A percentile compares a stretch with the other conserved stretches of the same genome.
These are phyloP conservation scores for Hemithea aestivaria DNA, from an alignment of 2,888 invertebrate genomes.

Conservation along the genomic window DNA sequence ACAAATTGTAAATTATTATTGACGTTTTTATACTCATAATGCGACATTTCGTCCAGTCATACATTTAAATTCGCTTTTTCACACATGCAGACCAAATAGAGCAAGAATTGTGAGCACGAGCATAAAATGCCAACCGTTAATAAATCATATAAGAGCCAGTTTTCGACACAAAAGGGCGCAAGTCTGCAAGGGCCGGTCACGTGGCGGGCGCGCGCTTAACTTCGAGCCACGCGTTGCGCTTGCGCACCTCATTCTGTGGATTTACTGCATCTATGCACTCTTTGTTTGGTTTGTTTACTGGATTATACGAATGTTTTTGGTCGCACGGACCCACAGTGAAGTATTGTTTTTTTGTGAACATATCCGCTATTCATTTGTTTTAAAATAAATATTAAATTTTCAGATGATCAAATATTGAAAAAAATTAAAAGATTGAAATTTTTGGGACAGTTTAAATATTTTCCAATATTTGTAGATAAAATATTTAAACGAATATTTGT, in stretches of 20 bases:
- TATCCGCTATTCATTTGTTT: too few relatives aligned
- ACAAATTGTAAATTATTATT: too few relatives aligned
- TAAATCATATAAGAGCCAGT: conserved; percentile 38
- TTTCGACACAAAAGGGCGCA: conserved; percentile 64
- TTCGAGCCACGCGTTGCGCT: conserved; percentile 61
- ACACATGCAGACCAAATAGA: conserved; percentile 16
- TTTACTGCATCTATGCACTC: conserved; percentile 17
- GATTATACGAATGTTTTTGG: not conserved
- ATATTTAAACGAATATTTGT: too few relatives aligned
- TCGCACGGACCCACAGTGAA: too few relatives aligned
- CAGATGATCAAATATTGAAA: too few relatives aligned
- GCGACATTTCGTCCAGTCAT: conserved; percentile 17
- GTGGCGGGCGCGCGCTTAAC: conserved; percentile 64
- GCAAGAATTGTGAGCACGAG: conserved; percentile 20
- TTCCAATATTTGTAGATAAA: too few relatives aligned
- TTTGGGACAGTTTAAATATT: too few relatives aligned
- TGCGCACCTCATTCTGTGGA: conserved; percentile 32
- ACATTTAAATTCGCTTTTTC: conserved; percentile 16
- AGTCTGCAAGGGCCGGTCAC: conserved; percentile 64
- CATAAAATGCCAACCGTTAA: conserved; percentile 31
- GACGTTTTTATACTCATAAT: too few relatives aligned
- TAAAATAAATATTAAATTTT: too few relatives aligned
- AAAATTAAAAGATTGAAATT: too few relatives aligned
- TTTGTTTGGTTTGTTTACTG: conserved; percentile 10
- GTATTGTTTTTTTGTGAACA: too few relatives aligned